Evolutionary conservation across 1,140 invertebrate species (phyloP).

Genomic region (Harpegnathos saltator): DNA sequence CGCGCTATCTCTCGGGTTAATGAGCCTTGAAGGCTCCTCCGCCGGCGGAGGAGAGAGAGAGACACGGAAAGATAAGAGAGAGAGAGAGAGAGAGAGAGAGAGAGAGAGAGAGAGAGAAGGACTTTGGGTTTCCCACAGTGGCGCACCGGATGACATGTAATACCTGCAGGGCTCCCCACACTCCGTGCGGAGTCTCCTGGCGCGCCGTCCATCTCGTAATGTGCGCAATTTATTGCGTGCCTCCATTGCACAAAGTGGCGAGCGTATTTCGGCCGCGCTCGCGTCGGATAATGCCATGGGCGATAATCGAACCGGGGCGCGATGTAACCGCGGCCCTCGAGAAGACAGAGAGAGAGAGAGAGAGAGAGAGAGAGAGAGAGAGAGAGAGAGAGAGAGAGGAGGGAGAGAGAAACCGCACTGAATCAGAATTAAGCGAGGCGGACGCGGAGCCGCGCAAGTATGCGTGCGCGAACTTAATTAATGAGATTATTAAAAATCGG

Average conservation of each 20-base stretch:
- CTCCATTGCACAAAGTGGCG: slow-evolving; percentile 15
- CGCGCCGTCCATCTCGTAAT: slow-evolving; percentile 44
- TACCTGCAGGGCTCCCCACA: background rate
- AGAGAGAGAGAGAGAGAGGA: no score
- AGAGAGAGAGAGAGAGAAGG: no score
- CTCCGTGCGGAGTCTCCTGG: slow-evolving; percentile 1
- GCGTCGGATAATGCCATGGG: slow-evolving; percentile 28
- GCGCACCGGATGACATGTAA: slow-evolving; percentile 35
- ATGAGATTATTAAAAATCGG: slow-evolving; percentile 23
- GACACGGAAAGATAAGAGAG: no score
- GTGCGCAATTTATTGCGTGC: slow-evolving; percentile 53
- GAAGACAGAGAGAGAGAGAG: no score
- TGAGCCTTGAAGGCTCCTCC: slow-evolving; percentile 58
- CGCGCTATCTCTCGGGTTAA: slow-evolving; percentile 68
- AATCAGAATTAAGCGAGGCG: background rate
- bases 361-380: no score
- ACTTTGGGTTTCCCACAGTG: slow-evolving; percentile 56
- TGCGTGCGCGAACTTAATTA: background rate
- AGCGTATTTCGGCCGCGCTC: slow-evolving; percentile 19
- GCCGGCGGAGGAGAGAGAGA: background rate
- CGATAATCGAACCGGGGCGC: background rate
- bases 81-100: no score
- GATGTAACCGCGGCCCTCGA: slow-evolving; percentile 8
- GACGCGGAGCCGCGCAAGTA: background rate
- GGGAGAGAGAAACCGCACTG: background rate